phyloP scores from a whole-genome alignment of 37 sponge, comb jelly and placozoan species.

The Oopsacas minuta region DNA sequence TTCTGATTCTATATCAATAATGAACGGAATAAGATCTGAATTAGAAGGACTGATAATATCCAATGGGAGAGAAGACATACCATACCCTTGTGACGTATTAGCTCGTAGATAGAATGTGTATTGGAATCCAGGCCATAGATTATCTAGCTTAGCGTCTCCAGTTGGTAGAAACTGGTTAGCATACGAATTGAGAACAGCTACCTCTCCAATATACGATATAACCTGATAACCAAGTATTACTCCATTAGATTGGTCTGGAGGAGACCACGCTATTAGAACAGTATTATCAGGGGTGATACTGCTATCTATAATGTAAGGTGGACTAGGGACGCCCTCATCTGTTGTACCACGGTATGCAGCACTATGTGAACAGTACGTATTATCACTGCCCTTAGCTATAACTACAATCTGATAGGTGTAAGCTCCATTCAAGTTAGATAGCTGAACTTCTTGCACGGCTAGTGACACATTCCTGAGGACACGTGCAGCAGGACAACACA shows the following conservation, averaged over 20 bases:
- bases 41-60: not conserved
- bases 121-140: not conserved
- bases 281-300: not conserved
- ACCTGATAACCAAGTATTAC: not conserved
- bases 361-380: not conserved
- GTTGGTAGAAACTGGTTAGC: not conserved
- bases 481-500: not conserved
- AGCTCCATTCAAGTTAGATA: not conserved
- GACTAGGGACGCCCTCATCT: constrained; percentile 5
- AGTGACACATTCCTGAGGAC: not conserved
- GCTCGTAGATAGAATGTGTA: constrained; percentile 1
- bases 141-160: not conserved
- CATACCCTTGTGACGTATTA: not conserved
- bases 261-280: not conserved
- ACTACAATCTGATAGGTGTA: not conserved
- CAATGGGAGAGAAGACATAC: not conserved
- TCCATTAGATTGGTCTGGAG: not conserved
- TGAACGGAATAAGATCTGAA: not conserved
- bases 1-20: not conserved
- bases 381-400: not conserved
- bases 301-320: not conserved
- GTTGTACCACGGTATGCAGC: not conserved
- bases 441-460: not conserved
- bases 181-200: not conserved
- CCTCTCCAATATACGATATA: not conserved